Evolutionary conservation across 2,888 invertebrate genomes (phyloP).

Genomic region (Drosophila mulleri): DNA sequence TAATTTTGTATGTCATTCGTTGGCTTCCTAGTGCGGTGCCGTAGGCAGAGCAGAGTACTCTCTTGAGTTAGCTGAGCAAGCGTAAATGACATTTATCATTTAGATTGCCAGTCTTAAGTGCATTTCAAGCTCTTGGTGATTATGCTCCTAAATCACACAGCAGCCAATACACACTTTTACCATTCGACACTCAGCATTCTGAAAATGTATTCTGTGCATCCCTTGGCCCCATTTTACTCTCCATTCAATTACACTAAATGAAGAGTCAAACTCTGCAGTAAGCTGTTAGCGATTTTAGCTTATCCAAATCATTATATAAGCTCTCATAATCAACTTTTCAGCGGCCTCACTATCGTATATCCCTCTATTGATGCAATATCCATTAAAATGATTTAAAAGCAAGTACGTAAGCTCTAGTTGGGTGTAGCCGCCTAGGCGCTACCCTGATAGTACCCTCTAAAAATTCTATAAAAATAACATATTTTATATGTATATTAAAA

Average conservation of each 20-base stretch:
- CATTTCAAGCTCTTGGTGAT: background rate
- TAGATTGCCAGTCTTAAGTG: background rate
- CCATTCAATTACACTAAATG: background rate
- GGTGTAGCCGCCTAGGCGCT: background rate
- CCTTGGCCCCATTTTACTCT: background rate
- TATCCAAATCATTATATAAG: background rate
- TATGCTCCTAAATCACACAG: no score
- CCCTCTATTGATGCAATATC: conserved; percentile 21
- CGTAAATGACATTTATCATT: background rate
- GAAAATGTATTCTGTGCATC: background rate
- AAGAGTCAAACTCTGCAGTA: background rate
- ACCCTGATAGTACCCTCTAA: background rate
- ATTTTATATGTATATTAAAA: no score
- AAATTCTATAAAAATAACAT: no score
- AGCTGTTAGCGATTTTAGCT: background rate
- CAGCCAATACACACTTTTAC: no score
- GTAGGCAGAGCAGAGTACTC: background rate
- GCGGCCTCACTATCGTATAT: background rate
- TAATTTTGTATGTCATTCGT: conserved; percentile 11
- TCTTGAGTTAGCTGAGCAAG: background rate
- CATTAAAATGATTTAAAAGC: conserved; percentile 53
- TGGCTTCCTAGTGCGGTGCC: background rate
- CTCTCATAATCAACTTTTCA: background rate
- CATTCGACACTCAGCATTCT: background rate
- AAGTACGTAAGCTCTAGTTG: background rate